phyloP scores from a whole-genome alignment of 2,113 vertebrate species.

The Neodontobutis hainanensis region DNA sequence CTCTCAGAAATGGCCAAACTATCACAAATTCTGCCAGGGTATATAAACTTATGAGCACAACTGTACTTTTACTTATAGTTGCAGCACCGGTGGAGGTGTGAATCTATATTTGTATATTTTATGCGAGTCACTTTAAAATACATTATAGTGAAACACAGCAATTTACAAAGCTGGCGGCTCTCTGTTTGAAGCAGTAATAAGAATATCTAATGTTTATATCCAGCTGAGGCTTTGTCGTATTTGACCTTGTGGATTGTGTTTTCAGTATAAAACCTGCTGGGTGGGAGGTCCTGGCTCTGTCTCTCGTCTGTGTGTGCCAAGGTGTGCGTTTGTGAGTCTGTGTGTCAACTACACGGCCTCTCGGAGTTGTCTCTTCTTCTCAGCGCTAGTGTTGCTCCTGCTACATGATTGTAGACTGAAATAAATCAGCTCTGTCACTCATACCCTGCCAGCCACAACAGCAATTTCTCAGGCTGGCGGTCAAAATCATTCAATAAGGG shows the following conservation, averaged over 20 bases:
- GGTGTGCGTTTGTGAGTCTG: conserved; percentile 10
- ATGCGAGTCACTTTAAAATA: neutral
- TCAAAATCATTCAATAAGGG: conserved; percentile 66
- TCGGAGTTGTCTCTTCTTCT: conserved; percentile 40
- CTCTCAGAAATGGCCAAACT: too few relatives aligned
- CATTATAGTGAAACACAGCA: neutral
- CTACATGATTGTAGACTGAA: conserved; percentile 55
- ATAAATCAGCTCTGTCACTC: conserved; percentile 70
- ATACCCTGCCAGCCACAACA: conserved; percentile 47
- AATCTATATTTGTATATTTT: neutral
- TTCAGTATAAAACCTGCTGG: neutral
- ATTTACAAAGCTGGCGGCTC: neutral
- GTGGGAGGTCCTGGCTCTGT: conserved; percentile 23
- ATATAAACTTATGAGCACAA: too few relatives aligned
- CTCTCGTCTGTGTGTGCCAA: neutral
- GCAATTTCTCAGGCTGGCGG: conserved; percentile 61
- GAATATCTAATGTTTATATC: neutral
- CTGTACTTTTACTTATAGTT: neutral
- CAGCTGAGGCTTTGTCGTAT: neutral
- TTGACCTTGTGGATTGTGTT: conserved; percentile 21
- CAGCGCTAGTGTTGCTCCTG: conserved; percentile 26
- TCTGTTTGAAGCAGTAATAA: neutral
- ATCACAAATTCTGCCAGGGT: too few relatives aligned
- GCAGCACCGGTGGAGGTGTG: neutral
- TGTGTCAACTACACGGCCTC: conserved; percentile 5